A percentile compares a stretch with the other conserved stretches of the same genome.
phyloP scores from a whole-genome alignment of 2,113 vertebrate species.

The Toxotes jaculatrix region DNA sequence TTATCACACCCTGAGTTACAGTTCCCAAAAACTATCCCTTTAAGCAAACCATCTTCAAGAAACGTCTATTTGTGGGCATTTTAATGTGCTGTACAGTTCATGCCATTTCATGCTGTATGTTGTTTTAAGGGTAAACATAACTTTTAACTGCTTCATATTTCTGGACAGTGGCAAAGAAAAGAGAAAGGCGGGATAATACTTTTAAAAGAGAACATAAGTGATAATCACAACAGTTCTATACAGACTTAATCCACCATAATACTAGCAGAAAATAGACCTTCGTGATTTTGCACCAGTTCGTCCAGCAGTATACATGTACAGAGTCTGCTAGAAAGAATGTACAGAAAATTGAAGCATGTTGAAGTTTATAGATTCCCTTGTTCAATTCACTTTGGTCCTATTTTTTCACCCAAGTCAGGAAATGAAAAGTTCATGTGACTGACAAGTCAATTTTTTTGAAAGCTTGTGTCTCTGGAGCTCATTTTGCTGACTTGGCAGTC shows the following conservation, averaged over 20 bases:
- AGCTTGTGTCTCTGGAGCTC: background rate
- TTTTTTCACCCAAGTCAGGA: background rate
- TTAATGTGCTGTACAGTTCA: background rate
- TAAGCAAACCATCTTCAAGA: background rate
- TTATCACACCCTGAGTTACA: constrained; percentile 18
- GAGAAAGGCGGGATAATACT: background rate
- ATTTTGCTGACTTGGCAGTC: constrained; percentile 22
- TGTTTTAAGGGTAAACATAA: background rate
- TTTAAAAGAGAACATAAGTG: background rate
- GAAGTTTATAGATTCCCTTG: background rate
- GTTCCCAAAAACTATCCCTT: background rate
- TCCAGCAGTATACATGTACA: background rate
- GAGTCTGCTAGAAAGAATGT: background rate
- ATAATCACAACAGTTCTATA: background rate
- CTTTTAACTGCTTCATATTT: constrained; percentile 4
- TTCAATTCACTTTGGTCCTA: background rate
- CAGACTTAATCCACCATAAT: background rate
- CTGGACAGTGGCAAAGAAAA: background rate
- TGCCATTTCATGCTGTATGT: constrained; percentile 4
- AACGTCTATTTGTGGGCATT: background rate
- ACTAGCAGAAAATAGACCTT: background rate
- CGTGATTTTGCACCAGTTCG: background rate
- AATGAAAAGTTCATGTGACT: constrained; percentile 9
- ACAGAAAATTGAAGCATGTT: background rate
- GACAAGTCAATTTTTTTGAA: background rate